Evolutionary conservation across 2,888 invertebrate species (phyloP).

Genomic region (Lochmaea capreae): DNA sequence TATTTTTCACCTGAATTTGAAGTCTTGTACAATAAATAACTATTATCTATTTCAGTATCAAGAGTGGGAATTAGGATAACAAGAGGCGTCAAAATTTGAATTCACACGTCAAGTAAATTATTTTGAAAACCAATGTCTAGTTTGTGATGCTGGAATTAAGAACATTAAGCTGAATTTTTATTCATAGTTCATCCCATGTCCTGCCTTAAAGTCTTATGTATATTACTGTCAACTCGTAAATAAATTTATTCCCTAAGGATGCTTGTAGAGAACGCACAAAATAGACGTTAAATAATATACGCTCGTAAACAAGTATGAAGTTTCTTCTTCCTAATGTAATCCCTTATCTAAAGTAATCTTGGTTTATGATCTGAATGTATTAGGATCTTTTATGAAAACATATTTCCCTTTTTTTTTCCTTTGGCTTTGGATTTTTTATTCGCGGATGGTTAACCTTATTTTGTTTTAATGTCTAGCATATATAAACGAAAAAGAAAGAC

Average conservation of each 20-base stretch:
- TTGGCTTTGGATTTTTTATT: constrained; percentile 28
- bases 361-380: constrained; percentile 28
- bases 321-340: constrained; percentile 31
- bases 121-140: no score
- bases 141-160: not conserved
- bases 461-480: not conserved
- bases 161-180: not conserved
- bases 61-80: no score
- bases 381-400: constrained; percentile 24
- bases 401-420: constrained; percentile 5
- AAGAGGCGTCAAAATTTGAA: no score
- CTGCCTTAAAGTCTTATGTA: constrained; percentile 3
- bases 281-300: constrained; percentile 34
- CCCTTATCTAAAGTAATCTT: constrained; percentile 31
- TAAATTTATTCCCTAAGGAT: constrained; percentile 28
- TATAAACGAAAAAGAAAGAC: not conserved
- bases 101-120: no score
- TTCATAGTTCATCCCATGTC: not conserved
- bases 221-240: constrained; percentile 17
- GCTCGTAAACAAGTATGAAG: constrained; percentile 36
- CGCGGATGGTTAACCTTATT: constrained; percentile 5
- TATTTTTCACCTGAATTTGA: no score
- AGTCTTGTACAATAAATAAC: no score
- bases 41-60: no score
- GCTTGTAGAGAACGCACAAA: constrained; percentile 8